Evolutionary conservation across 2,113 vertebrate species (phyloP), one percentile per base, ranked within the genome.

Genomic region (Mirounga angustirostris): DNA sequence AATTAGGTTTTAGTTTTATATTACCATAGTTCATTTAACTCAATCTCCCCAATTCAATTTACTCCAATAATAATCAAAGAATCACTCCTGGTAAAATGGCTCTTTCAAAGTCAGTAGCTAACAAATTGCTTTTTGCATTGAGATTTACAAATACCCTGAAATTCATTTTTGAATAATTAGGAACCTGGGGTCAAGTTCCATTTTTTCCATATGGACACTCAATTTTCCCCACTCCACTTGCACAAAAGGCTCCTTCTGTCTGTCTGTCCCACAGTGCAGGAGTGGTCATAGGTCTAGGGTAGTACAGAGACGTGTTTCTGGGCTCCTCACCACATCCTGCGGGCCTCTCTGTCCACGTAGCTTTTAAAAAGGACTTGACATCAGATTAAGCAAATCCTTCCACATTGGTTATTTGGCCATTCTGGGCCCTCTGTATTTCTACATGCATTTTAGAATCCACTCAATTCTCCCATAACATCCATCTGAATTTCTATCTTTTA

Each of bases 1-100:
- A 96, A 97, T 96, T 97, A 92, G 26, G 33, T 79, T 97, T 96
- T 97, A 97, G 97, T 96, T 97, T 97, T 96, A 97, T 5, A 97
- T 97, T 80, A 95, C 36, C 69, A 97, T 83, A 97, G 95, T 97
- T 97, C 96, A 97, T 96, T 97, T 96, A 95, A 91, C 92, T 96
- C 76, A 94, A 65, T 97, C 93, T 97, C 90, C 65, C 74, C 84
- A 92, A 91, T 96, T 95, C 69, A 96, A 85, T 97, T 92, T 95
- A 90, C 40, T 97, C 65, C 84, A 97, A 24, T 88, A 95, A 98
- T 80, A 97, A 98, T 91, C 65, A 92, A 94, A 97, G 88, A 83
- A 54, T 76, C 91, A 95, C 36, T 97, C 87, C 78, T 4, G 33
- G 79, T 94, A 83, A 97, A 97, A 95, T 81, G 63, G 80, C 50